Percentiles rank a stretch among this genome's conserved stretches.
These are phyloP conservation scores for Glossophaga mutica DNA, from an alignment of 2,797 vertebrate species.

Conservation along the genomic window DNA sequence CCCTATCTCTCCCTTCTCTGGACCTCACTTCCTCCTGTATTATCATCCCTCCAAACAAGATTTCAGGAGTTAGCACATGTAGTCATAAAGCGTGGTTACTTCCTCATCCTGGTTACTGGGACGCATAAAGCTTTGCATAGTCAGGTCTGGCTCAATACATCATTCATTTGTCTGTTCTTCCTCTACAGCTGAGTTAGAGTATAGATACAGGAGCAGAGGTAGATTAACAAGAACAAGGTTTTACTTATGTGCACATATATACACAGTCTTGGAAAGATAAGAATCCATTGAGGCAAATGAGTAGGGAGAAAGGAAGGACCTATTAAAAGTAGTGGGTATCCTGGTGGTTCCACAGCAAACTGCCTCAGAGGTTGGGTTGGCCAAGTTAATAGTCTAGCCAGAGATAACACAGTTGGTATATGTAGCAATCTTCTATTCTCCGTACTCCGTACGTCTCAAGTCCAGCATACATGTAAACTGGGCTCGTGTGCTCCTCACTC, in stretches of 20 bases:
- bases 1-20: not conserved
- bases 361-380: accelerated
- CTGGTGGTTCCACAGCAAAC: not conserved
- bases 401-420: not conserved
- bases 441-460: constrained; percentile 68
- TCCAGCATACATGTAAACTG: constrained; percentile 48
- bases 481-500: accelerated
- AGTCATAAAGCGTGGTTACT: not conserved
- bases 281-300: not conserved
- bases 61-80: not conserved
- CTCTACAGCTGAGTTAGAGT: not conserved
- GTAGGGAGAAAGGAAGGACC: not conserved
- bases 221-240: not conserved
- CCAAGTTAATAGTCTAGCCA: not conserved
- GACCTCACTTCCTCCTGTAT: not conserved
- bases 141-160: not conserved
- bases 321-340: not conserved
- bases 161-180: not conserved
- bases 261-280: not conserved
- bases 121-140: not conserved
- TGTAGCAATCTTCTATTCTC: constrained; percentile 66
- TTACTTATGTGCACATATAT: not conserved
- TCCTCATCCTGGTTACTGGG: not conserved
- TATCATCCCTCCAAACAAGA: not conserved
- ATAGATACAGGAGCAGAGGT: not conserved